Conservation (phyloP, 2,888 invertebrate genomes). For the Nomada goodeniana region DNA sequence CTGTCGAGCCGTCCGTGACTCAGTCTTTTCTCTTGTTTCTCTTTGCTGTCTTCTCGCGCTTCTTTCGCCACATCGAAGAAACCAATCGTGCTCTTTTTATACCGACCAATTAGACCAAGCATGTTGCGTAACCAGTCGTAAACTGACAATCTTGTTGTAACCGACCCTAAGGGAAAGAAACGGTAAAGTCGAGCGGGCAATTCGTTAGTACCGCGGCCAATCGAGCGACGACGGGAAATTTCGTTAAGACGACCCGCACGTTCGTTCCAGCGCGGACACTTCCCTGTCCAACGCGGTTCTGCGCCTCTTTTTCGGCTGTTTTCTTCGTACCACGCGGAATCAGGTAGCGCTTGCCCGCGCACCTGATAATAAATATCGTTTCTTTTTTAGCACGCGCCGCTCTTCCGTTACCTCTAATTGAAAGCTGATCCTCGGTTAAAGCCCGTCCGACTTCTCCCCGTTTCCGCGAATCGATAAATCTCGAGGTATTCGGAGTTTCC, state of each 20-base stretch:
- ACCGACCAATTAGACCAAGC: slow-evolving; percentile 56
- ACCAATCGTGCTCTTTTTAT: slow-evolving; percentile 44
- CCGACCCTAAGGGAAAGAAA: background rate
- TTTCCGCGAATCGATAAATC: slow-evolving; percentile 75
- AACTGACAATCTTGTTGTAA: slow-evolving; percentile 25
- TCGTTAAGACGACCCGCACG: background rate
- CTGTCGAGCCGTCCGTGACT: slow-evolving; percentile 74
- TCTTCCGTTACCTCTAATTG: slow-evolving; percentile 77
- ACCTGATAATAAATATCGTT: slow-evolving; percentile 74
- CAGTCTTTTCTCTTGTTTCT: slow-evolving; percentile 59
- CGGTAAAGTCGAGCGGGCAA: slow-evolving; percentile 23
- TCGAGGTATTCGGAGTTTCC: slow-evolving; percentile 27
- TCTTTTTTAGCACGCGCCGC: slow-evolving; percentile 70
- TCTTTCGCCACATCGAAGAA: slow-evolving; percentile 47
- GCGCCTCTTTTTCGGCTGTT: background rate
- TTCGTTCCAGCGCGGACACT: too few species aligned
- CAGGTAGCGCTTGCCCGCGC: slow-evolving; percentile 65
- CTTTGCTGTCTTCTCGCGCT: slow-evolving; percentile 46
- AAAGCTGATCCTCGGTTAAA: slow-evolving; percentile 80
- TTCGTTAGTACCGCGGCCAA: slow-evolving; percentile 28
- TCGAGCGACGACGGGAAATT: background rate
- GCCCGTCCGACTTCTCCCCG: slow-evolving; percentile 48
- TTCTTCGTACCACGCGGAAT: slow-evolving; percentile 46
- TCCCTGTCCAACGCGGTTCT: too few species aligned
- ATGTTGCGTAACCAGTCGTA: slow-evolving; percentile 54